phyloP scores from a whole-genome alignment of 1,140 invertebrate species.

The Vanessa atalanta region DNA sequence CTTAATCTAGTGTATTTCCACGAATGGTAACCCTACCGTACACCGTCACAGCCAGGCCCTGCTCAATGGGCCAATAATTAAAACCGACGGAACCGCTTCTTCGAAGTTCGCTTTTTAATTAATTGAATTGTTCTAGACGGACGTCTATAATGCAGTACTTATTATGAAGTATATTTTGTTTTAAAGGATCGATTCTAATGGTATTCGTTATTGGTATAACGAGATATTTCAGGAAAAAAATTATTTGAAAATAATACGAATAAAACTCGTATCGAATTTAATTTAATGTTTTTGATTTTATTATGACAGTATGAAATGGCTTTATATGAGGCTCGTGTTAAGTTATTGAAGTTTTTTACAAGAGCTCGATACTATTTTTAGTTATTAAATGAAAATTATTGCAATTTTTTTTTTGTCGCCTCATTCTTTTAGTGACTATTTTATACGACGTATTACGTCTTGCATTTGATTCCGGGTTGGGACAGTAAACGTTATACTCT shows the following conservation, averaged over 20 bases:
- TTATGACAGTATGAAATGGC: not conserved
- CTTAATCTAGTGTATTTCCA: slow-evolving; percentile 47
- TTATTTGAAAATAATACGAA: not conserved
- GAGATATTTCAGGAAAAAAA: not conserved
- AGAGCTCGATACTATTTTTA: no score
- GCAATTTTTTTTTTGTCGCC: no score
- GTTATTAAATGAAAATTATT: no score
- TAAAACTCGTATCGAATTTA: not conserved
- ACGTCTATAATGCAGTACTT: slow-evolving; percentile 24
- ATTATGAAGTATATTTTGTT: slow-evolving; percentile 28
- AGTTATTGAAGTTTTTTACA: no score
- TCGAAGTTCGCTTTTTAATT: slow-evolving; percentile 61
- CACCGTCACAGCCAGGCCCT: slow-evolving; percentile 54
- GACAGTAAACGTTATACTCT: no score
- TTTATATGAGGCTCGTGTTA: not conserved
- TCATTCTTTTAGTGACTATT: no score
- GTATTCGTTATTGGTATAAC: not conserved
- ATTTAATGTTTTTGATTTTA: not conserved
- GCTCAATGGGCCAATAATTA: slow-evolving; percentile 62
- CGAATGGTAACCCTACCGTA: slow-evolving; percentile 45
- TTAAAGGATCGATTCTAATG: not conserved
- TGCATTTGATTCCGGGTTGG: no score
- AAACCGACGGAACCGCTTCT: slow-evolving; percentile 52
- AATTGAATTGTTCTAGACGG: slow-evolving; percentile 57
- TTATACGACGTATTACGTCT: no score